phyloP scores from a whole-genome alignment of 30 jellyfish, hydroid and myxozoan species.

The Aurelia aurita complex sp. Pacific region DNA sequence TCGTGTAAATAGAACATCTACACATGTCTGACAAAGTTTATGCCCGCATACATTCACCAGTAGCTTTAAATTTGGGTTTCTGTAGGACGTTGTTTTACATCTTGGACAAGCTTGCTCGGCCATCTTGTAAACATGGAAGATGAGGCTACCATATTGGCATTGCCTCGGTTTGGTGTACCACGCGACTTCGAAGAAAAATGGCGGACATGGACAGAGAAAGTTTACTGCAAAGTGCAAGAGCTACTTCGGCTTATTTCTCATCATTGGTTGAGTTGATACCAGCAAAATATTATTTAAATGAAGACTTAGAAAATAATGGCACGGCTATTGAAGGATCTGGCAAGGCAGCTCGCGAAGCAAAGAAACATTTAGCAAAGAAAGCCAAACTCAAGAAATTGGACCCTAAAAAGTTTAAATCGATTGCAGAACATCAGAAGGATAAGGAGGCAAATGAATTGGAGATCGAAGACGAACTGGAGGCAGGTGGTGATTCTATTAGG shows the following conservation, averaged over 20 bases:
- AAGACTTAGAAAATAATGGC: constrained; percentile 14
- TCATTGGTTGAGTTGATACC: constrained; percentile 88
- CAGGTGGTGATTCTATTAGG: constrained; percentile 17
- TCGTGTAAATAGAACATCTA: constrained; percentile 93
- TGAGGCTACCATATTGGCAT: background rate
- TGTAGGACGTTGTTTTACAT: constrained; percentile 90
- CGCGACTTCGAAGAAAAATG: constrained; percentile 47
- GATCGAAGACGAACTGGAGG: constrained; percentile 21
- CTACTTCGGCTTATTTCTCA: constrained; percentile 79
- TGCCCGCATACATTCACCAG: constrained; percentile 98
- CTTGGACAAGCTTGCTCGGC: constrained; percentile 96
- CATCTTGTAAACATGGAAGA: constrained; percentile 27
- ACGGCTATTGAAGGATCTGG: constrained; percentile 7
- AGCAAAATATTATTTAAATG: constrained; percentile 71
- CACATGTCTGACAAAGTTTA: constrained; percentile 96
- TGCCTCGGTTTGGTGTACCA: constrained; percentile 35
- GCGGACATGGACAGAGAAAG: constrained; percentile 61
- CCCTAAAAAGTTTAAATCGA: constrained; percentile 76
- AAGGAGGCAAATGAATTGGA: constrained; percentile 69
- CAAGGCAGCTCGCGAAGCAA: constrained; percentile 52
- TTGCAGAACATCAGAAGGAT: constrained; percentile 81
- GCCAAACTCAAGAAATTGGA: constrained; percentile 84
- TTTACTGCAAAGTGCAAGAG: constrained; percentile 37
- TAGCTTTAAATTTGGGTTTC: constrained; percentile 81
- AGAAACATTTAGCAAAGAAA: constrained; percentile 77